Evolutionary conservation across 64 coral and sea anemone genomes (phyloP).

Genomic region (Montipora cactus): DNA sequence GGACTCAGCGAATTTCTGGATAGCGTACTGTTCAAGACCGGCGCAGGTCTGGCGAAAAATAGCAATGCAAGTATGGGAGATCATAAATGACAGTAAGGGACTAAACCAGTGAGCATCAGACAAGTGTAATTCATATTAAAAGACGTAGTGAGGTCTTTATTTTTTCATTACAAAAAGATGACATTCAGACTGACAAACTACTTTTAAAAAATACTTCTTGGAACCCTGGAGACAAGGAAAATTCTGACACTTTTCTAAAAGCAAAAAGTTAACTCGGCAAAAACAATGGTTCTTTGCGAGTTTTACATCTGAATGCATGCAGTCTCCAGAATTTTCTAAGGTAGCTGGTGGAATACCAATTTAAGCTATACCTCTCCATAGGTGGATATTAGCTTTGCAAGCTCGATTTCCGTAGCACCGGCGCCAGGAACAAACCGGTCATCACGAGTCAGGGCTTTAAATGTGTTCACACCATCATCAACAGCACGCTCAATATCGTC

Average conservation of each 20-base stretch:
- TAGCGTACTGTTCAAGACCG: conserved; percentile 96
- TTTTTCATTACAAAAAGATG: no score
- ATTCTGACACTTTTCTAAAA: no score
- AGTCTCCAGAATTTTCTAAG: background rate
- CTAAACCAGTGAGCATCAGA: no score
- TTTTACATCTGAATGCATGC: no score
- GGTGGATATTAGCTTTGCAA: conserved; percentile 90
- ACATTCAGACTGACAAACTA: no score
- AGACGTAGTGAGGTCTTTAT: no score
- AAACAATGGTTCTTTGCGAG: no score
- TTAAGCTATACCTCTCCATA: conserved; percentile 84
- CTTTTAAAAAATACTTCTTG: no score
- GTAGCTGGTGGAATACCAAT: background rate
- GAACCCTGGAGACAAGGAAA: no score
- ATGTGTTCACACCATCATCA: conserved; percentile 98
- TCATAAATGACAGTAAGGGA: no score
- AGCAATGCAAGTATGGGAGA: background rate
- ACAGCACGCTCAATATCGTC: conserved; percentile 95
- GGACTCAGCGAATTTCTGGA: conserved; percentile 95
- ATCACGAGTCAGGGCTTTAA: conserved; percentile 87
- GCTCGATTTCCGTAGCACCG: conserved; percentile 96
- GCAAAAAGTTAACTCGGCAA: no score
- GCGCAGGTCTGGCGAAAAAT: conserved; percentile 83
- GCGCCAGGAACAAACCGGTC: conserved; percentile 92
- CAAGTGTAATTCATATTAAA: no score